A percentile compares a stretch with the other conserved stretches of the same genome.
These are phyloP conservation scores for Lingula anatina DNA, from an alignment of 2,888 invertebrate genomes.

Conservation along the genomic window DNA sequence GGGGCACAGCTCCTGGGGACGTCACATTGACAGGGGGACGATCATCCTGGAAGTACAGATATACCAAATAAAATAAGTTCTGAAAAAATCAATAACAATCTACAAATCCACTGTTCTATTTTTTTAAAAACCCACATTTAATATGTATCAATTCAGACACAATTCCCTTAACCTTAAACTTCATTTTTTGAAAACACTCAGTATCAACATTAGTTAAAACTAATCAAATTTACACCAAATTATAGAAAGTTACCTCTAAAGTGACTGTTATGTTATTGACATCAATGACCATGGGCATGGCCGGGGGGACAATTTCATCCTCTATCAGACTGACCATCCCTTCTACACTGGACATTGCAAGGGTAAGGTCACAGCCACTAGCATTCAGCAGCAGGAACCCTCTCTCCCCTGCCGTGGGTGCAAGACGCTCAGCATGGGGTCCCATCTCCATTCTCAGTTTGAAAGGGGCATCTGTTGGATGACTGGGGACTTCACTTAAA, in stretches of 20 bases:
- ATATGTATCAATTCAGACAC: too few species aligned
- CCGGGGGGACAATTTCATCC: conserved; percentile 76
- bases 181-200: not conserved
- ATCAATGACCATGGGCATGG: conserved; percentile 65
- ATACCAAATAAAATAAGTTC: too few species aligned
- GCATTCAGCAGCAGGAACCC: conserved; percentile 23
- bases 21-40: conserved; percentile 74
- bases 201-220: not conserved
- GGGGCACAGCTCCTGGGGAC: conserved; percentile 75
- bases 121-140: too few species aligned
- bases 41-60: conserved; percentile 81
- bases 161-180: too few species aligned
- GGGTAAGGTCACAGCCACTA: conserved; percentile 25
- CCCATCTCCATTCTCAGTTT: conserved; percentile 10
- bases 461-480: conserved; percentile 6
- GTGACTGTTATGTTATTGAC: conserved; percentile 22
- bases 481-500: too few species aligned
- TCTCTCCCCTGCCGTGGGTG: conserved; percentile 14
- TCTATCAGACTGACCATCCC: conserved; percentile 79
- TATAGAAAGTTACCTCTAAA: conserved; percentile 24
- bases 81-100: too few species aligned
- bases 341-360: conserved; percentile 64
- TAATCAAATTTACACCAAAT: not conserved
- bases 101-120: too few species aligned
- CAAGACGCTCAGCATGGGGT: conserved; percentile 13